phyloP scores from a whole-genome alignment of 2,113 vertebrate species.

The Thomomys bottae region DNA sequence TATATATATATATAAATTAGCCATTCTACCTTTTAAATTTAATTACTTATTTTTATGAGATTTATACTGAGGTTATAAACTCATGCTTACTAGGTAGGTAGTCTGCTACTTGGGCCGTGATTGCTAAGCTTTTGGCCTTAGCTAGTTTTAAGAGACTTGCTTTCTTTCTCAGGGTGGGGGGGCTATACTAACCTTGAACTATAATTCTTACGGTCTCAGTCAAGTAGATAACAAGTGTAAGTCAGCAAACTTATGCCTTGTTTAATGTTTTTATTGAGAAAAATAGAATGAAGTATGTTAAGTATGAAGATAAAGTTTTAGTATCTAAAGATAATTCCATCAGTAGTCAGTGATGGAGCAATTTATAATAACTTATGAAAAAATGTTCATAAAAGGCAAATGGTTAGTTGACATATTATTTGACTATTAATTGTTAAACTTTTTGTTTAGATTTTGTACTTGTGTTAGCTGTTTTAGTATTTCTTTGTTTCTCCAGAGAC shows the following conservation, averaged over 20 bases:
- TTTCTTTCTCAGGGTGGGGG: too few relatives aligned
- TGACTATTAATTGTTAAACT: slow-evolving; percentile 43
- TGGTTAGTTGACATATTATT: neutral
- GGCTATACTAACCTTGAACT: too few relatives aligned
- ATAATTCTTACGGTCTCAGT: too few relatives aligned
- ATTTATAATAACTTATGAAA: slow-evolving; percentile 6
- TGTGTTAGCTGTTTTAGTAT: neutral
- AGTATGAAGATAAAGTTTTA: too few relatives aligned
- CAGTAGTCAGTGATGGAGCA: slow-evolving; percentile 29
- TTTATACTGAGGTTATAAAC: too few relatives aligned
- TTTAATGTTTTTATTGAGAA: slow-evolving; percentile 1
- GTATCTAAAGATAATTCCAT: neutral
- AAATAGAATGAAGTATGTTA: neutral
- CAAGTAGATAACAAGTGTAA: too few relatives aligned
- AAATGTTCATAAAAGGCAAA: neutral
- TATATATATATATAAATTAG: neutral
- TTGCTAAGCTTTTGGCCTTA: too few relatives aligned
- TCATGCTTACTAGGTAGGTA: too few relatives aligned
- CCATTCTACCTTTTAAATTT: neutral
- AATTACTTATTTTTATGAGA: neutral
- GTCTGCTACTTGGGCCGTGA: too few relatives aligned
- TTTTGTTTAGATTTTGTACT: slow-evolving; percentile 40
- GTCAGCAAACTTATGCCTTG: too few relatives aligned
- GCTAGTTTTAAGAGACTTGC: too few relatives aligned
- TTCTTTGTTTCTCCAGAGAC: slow-evolving; percentile 19